Percentiles rank a stretch among this genome's conserved stretches.
phyloP scores from a whole-genome alignment of 2,113 vertebrate genomes.

The Anhinga anhinga region DNA sequence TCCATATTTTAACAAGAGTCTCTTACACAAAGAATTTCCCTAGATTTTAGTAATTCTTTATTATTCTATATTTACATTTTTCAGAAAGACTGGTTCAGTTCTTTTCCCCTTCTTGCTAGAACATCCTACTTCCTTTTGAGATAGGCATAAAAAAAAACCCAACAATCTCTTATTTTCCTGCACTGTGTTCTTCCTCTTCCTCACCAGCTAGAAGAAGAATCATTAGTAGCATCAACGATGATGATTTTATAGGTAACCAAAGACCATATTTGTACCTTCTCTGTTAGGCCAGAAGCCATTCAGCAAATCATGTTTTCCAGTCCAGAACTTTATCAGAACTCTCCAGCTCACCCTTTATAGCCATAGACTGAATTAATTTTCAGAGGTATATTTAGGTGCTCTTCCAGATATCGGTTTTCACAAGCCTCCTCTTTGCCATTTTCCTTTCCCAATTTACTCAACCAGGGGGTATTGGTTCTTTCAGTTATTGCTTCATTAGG shows the following conservation, averaged over 20 bases:
- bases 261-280: background rate
- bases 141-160: accelerated
- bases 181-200: background rate
- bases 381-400: background rate
- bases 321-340: background rate
- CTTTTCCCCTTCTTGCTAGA: background rate
- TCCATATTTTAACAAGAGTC: background rate
- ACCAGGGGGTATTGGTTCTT: background rate
- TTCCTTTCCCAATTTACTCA: background rate
- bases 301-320: background rate
- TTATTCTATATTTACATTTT: background rate
- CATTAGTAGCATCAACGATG: background rate
- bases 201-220: background rate
- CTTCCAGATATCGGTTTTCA: background rate
- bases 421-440: background rate
- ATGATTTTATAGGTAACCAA: background rate
- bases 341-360: background rate
- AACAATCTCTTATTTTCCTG: background rate
- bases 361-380: background rate
- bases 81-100: background rate
- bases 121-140: background rate
- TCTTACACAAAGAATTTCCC: background rate
- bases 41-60: background rate
- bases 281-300: background rate
- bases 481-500: background rate